Evolutionary conservation across 2,797 vertebrate genomes (phyloP).

Genomic region (Anolis apletophallus): DNA sequence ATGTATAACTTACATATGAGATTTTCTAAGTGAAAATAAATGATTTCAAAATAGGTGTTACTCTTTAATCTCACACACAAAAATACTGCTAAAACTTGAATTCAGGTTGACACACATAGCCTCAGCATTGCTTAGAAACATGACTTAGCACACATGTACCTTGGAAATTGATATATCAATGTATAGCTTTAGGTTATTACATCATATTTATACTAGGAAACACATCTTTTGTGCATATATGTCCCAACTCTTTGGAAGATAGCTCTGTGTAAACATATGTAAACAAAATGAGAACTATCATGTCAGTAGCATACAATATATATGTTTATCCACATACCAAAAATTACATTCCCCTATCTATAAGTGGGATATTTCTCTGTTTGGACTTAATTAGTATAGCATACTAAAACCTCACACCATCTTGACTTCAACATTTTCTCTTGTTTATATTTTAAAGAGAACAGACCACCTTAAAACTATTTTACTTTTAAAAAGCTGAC

Average conservation of each 20-base stretch:
- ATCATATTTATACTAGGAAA: neutral
- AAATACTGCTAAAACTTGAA: neutral
- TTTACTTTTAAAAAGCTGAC: neutral
- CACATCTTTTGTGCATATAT: neutral
- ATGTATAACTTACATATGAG: neutral
- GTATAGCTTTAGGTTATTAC: neutral
- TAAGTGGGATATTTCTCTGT: neutral
- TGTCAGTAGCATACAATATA: neutral
- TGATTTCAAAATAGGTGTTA: neutral
- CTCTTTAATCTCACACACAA: neutral
- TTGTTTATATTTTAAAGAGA: slow-evolving; percentile 6
- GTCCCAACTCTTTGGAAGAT: neutral
- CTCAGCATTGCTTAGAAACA: neutral
- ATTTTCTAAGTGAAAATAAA: neutral
- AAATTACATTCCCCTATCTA: neutral
- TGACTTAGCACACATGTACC: too few species aligned
- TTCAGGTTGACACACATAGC: neutral
- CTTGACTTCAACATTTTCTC: neutral
- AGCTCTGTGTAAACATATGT: neutral
- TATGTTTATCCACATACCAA: fast-evolving
- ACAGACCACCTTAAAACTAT: slow-evolving; percentile 68
- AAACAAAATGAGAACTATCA: neutral
- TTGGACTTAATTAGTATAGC: fast-evolving
- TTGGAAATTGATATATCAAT: neutral
- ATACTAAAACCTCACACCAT: neutral